These are phyloP conservation scores for Chesias legatella DNA, from an alignment of 2,888 invertebrate species.

Conservation along the genomic window DNA sequence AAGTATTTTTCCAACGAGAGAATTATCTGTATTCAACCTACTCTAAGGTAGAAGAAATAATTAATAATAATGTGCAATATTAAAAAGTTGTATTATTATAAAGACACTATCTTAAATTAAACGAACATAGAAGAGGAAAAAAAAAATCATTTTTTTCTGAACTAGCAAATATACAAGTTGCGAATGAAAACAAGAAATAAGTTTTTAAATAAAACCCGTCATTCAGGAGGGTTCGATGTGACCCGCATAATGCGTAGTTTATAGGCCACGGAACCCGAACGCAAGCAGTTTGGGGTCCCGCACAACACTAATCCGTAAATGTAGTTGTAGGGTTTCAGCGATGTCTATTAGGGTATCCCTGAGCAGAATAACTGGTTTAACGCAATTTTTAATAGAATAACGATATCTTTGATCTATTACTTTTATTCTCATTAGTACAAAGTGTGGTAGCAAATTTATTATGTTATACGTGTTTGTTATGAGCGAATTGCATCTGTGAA, in stretches of 20 bases:
- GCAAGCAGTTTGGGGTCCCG: constrained; percentile 55
- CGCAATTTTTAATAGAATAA: constrained; percentile 13
- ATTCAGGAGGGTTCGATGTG: constrained; percentile 33
- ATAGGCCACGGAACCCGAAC: constrained; percentile 57
- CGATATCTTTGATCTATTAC: constrained; percentile 8
- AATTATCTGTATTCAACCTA: too few relatives aligned
- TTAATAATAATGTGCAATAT: too few relatives aligned
- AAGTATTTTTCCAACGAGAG: too few relatives aligned
- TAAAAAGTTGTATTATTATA: too few relatives aligned
- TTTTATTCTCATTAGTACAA: not conserved
- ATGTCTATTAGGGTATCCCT: constrained; percentile 19
- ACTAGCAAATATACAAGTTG: constrained; percentile 15
- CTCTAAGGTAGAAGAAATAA: too few relatives aligned
- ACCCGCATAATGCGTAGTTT: constrained; percentile 63
- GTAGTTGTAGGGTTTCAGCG: constrained; percentile 40
- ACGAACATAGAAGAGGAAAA: too few relatives aligned
- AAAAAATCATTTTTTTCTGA: not conserved
- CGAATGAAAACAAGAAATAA: constrained; percentile 10
- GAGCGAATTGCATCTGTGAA: too few relatives aligned
- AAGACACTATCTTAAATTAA: too few relatives aligned
- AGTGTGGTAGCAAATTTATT: too few relatives aligned
- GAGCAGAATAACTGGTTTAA: constrained; percentile 14
- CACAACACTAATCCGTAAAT: constrained; percentile 62
- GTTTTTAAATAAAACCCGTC: constrained; percentile 30
- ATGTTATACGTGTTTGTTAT: too few relatives aligned